phyloP scores from a whole-genome alignment of 2,797 vertebrate genomes.

The Tarsius wallacei region DNA sequence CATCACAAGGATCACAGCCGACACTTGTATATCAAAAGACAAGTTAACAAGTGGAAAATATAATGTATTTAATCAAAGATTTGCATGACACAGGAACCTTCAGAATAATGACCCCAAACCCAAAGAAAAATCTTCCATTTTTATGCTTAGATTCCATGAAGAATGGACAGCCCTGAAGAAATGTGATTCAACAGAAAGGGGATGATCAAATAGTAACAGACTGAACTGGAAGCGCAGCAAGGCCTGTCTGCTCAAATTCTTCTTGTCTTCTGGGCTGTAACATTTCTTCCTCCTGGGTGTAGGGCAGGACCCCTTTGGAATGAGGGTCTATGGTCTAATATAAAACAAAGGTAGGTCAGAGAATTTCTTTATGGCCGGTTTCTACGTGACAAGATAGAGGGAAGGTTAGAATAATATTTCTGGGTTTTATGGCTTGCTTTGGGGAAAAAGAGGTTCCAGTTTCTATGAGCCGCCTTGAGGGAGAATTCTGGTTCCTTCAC shows the following conservation, averaged over 20 bases:
- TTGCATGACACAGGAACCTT: background rate
- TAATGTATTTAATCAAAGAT: background rate
- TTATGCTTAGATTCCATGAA: background rate
- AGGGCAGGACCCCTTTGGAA: background rate
- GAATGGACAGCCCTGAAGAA: background rate
- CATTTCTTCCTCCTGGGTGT: background rate
- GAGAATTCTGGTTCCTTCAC: background rate
- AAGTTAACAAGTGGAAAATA: background rate
- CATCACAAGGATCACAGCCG: background rate
- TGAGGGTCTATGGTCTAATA: background rate
- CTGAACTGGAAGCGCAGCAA: background rate
- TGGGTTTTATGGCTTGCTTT: background rate
- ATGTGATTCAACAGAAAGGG: background rate
- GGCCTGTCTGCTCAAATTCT: too few species aligned
- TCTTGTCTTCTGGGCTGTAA: too few species aligned
- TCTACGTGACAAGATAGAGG: background rate
- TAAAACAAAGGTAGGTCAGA: background rate
- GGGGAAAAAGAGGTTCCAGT: background rate
- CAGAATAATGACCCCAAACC: background rate
- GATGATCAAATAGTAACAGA: background rate
- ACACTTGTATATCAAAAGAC: background rate
- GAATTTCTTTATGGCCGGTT: background rate
- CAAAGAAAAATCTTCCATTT: background rate
- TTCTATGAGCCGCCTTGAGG: background rate
- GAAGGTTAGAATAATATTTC: background rate